Conservation (phyloP, 2,888 invertebrate genomes). For the Ferdinandea cuprea region DNA sequence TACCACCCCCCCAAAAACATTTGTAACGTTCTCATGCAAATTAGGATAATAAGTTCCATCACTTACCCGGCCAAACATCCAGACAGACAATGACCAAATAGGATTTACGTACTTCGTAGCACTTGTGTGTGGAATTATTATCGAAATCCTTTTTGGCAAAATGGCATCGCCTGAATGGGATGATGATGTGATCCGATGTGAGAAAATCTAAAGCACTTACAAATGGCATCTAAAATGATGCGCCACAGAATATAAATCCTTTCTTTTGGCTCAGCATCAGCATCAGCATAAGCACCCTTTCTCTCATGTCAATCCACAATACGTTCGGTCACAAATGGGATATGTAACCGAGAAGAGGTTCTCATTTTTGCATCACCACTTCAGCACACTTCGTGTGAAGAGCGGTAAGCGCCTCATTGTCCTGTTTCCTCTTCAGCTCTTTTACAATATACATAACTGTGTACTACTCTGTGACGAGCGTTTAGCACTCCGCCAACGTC, state of each 20-base stretch:
- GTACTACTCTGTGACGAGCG: conserved; percentile 43
- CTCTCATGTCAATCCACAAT: conserved; percentile 64
- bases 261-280: conserved; percentile 4
- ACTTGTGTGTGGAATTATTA: conserved; percentile 70
- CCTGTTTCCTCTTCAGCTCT: conserved; percentile 43
- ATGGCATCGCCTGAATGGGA: conserved; percentile 65
- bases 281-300: conserved; percentile 46
- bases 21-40: conserved; percentile 24
- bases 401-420: conserved; percentile 62
- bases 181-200: conserved; percentile 69
- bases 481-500: conserved; percentile 53
- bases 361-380: conserved; percentile 38
- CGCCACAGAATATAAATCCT: conserved; percentile 56
- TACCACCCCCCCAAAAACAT: too few relatives aligned
- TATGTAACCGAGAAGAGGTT: conserved; percentile 65
- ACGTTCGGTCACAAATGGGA: conserved; percentile 58
- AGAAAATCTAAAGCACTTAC: conserved; percentile 73
- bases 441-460: conserved; percentile 13
- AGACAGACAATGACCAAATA: conserved; percentile 65
- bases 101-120: conserved; percentile 58
- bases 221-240: conserved; percentile 69
- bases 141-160: conserved; percentile 72
- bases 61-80: conserved; percentile 66
- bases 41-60: conserved; percentile 53
- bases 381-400: not conserved